Percentiles rank a stretch among this genome's conserved stretches.
These are phyloP conservation scores for Phasianus colchicus DNA, from an alignment of 2,113 vertebrate species.

Conservation along the genomic window DNA sequence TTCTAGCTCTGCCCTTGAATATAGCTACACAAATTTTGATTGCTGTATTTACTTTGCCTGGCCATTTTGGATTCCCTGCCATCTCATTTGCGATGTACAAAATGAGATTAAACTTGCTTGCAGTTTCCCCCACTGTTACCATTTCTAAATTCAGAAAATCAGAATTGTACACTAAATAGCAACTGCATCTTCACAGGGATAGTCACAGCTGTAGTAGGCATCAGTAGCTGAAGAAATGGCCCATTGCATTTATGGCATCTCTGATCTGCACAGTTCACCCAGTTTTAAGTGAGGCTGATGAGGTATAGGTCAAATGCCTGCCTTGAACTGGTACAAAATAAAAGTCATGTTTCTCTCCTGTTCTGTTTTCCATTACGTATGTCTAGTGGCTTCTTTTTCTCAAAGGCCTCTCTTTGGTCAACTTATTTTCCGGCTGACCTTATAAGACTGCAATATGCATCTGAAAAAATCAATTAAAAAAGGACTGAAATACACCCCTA, in stretches of 20 bases:
- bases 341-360: background rate
- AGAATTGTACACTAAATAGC: background rate
- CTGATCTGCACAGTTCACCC: background rate
- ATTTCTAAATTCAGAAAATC: background rate
- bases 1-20: background rate
- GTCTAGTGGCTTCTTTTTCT: background rate
- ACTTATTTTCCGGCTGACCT: conserved; percentile 21
- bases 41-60: background rate
- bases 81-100: background rate
- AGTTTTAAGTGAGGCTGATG: background rate
- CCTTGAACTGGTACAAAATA: background rate
- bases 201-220: background rate
- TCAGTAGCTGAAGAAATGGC: background rate
- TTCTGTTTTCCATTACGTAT: background rate
- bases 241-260: background rate
- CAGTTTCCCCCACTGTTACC: background rate
- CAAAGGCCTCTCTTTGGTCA: background rate
- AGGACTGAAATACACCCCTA: conserved; percentile 39
- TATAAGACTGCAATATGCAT: background rate
- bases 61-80: background rate
- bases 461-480: conserved; percentile 62
- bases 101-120: background rate
- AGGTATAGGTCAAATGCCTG: background rate
- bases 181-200: background rate
- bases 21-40: background rate